Conservation (phyloP, 53 echinoderm and acorn worm genomes). For the Henricia sp. region DNA sequence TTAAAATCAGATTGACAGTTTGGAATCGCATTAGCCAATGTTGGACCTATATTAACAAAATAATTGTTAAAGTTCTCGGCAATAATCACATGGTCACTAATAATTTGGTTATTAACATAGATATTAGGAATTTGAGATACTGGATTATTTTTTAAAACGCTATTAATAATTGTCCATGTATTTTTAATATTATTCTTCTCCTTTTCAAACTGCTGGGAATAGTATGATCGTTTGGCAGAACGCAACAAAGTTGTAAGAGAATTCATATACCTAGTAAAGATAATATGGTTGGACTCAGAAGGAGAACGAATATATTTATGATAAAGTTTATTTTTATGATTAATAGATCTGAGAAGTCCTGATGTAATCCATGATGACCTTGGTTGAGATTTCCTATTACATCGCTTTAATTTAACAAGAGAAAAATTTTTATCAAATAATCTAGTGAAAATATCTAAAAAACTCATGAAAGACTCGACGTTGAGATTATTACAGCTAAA, state of each 20-base stretch:
- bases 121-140: background rate
- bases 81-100: background rate
- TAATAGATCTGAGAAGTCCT: conserved; percentile 20
- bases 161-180: too few species aligned
- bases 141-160: background rate
- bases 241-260: background rate
- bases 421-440: background rate
- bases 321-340: conserved; percentile 33
- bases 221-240: too few species aligned
- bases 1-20: too few species aligned
- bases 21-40: too few species aligned
- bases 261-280: conserved; percentile 7
- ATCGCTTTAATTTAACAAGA: background rate
- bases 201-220: background rate
- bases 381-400: background rate
- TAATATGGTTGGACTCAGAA: background rate
- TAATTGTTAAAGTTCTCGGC: background rate
- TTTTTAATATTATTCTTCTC: conserved; percentile 6
- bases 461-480: background rate
- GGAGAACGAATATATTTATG: conserved; percentile 18
- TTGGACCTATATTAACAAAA: too few species aligned
- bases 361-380: conserved; percentile 3
- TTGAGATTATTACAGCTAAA: background rate
- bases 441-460: background rate
- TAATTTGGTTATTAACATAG: background rate